Conservation (phyloP, 2,797 vertebrate species). For the Clamator glandarius region DNA sequence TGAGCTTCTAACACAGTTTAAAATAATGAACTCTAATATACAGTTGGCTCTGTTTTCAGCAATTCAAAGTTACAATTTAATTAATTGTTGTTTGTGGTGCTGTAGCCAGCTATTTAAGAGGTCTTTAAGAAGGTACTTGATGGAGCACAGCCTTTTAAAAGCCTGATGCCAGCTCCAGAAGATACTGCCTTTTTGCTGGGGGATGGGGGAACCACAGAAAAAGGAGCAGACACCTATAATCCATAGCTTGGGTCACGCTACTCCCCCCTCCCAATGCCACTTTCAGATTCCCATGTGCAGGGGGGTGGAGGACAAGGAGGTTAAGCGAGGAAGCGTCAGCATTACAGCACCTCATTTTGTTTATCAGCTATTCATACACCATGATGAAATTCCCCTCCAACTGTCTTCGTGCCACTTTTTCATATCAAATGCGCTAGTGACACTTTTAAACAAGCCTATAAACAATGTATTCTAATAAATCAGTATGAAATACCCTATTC, state of each 20-base stretch:
- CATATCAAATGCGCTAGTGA: neutral
- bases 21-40: neutral
- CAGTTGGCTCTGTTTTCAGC: neutral
- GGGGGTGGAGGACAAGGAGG: neutral
- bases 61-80: neutral
- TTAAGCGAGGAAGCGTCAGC: neutral
- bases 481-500: neutral
- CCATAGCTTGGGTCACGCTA: neutral
- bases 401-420: neutral
- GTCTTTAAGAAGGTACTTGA: neutral
- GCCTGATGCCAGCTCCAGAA: neutral
- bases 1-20: neutral
- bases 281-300: neutral
- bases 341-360: neutral
- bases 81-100: neutral
- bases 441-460: neutral
- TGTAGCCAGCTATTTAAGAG: neutral
- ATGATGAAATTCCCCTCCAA: neutral
- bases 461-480: slow-evolving; percentile 1
- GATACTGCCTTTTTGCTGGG: neutral
- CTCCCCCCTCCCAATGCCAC: neutral
- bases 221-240: neutral
- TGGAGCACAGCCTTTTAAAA: neutral
- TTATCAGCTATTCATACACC: slow-evolving; percentile 22
- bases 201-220: too few species aligned